These are phyloP conservation scores for Micrasema longulum DNA, from an alignment of 1,140 invertebrate species.

Conservation along the genomic window DNA sequence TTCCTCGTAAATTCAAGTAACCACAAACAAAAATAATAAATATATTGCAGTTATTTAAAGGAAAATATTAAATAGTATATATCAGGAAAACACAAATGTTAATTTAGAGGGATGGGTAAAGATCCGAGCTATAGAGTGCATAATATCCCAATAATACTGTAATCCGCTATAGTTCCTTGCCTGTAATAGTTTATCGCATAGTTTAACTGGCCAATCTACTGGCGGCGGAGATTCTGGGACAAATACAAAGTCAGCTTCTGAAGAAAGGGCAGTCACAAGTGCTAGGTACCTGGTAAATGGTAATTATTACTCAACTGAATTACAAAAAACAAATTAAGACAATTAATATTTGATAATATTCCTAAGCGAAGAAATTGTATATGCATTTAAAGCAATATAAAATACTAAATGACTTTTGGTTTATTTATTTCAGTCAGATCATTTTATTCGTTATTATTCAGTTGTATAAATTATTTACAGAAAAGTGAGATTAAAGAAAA, in stretches of 20 bases:
- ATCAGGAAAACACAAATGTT: constrained; percentile 37
- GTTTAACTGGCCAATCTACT: constrained; percentile 88
- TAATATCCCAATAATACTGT: constrained; percentile 38
- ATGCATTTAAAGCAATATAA: too few species aligned
- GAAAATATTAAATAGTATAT: constrained; percentile 29
- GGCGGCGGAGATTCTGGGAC: constrained; percentile 95
- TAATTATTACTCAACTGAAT: constrained; percentile 25
- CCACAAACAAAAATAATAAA: constrained; percentile 38
- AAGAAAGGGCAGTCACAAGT: constrained; percentile 88
- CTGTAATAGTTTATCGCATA: constrained; percentile 92
- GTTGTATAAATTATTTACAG: too few species aligned
- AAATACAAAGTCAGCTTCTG: constrained; percentile 95
- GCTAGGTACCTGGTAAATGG: constrained; percentile 83
- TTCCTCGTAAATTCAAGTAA: constrained; percentile 8
- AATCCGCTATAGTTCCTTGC: constrained; percentile 71
- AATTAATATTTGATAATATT: neutral
- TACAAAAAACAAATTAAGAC: neutral
- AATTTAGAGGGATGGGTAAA: constrained; percentile 38
- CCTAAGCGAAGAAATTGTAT: too few species aligned
- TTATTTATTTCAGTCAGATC: too few species aligned
- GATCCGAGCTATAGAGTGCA: constrained; percentile 43
- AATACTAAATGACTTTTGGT: too few species aligned
- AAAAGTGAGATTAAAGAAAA: too few species aligned
- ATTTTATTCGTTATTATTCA: too few species aligned
- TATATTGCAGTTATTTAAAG: constrained; percentile 11